Conservation (phyloP, 2,888 invertebrate species). For the Trichogramma dendrolimi region DNA sequence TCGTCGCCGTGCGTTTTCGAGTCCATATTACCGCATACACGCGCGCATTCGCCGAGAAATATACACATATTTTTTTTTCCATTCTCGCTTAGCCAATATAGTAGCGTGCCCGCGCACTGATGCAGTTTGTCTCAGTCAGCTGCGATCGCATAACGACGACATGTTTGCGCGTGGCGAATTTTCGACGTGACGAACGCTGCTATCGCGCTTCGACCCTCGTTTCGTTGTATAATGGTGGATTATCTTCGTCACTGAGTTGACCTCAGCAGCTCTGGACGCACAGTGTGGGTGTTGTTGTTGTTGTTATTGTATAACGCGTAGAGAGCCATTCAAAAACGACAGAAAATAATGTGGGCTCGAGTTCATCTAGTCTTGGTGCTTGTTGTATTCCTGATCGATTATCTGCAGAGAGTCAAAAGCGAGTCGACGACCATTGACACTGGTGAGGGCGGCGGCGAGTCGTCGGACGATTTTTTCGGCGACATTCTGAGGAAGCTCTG, state of each 20-base stretch:
- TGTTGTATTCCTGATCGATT: conserved; percentile 27
- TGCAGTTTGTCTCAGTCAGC: no score
- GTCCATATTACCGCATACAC: no score
- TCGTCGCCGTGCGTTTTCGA: background rate
- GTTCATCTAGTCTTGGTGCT: conserved; percentile 42
- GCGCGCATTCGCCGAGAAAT: no score
- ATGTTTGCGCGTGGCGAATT: background rate
- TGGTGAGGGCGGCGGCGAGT: background rate
- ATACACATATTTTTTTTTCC: no score
- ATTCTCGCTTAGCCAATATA: no score
- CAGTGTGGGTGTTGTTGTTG: conserved; percentile 7
- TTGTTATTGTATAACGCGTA: conserved; percentile 4
- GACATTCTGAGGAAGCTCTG: conserved; percentile 4
- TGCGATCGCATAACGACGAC: no score
- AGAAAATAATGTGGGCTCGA: conserved; percentile 35
- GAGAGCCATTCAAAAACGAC: conserved; percentile 13
- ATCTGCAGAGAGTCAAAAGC: conserved; percentile 26
- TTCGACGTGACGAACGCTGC: conserved; percentile 1
- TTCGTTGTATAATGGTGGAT: background rate
- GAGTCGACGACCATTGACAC: background rate
- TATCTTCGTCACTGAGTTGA: conserved; percentile 13
- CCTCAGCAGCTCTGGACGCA: conserved; percentile 7
- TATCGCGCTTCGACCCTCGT: background rate
- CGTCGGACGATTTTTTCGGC: conserved; percentile 7
- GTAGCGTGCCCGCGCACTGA: no score